Percentiles rank a stretch among this genome's conserved stretches.
Evolutionary conservation across 2,113 vertebrate genomes (phyloP).

Genomic region (Python bivittatus): DNA sequence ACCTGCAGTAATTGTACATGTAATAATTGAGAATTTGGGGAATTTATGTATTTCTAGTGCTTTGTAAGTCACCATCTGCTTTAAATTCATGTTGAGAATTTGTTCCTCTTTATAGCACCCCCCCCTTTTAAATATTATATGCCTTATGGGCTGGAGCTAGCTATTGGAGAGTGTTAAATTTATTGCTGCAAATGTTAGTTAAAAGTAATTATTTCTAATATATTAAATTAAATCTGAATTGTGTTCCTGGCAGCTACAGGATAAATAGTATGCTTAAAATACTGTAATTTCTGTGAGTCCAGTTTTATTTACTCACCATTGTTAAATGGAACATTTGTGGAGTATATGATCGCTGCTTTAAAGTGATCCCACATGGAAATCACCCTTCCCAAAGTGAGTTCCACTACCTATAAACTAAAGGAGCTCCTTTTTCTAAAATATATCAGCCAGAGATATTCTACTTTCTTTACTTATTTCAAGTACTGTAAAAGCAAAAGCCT

Average conservation of each 20-base stretch:
- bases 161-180: not conserved
- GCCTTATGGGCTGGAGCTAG: not conserved
- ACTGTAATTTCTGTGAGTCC: not conserved
- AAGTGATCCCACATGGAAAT: not conserved
- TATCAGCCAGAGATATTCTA: not conserved
- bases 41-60: not conserved
- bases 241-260: not conserved
- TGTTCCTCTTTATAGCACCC: not conserved
- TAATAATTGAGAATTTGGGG: not conserved
- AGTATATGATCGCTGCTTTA: not conserved
- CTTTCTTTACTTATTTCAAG: not conserved
- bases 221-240: constrained; percentile 14
- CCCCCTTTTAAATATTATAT: not conserved
- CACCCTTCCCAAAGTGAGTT: not conserved
- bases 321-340: not conserved
- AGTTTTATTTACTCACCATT: not conserved
- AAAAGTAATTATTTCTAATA: constrained; percentile 8
- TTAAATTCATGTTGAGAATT: not conserved
- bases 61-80: not conserved
- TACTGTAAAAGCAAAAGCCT: constrained; percentile 4
- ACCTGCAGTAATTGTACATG: not conserved
- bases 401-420: not conserved
- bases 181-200: not conserved
- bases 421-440: not conserved
- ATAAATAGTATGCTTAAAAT: constrained; percentile 38